A percentile compares a stretch with the other conserved stretches of the same genome.
These are phyloP conservation scores for Caranx melampygus DNA, from an alignment of 2,113 vertebrate genomes.

Conservation along the genomic window DNA sequence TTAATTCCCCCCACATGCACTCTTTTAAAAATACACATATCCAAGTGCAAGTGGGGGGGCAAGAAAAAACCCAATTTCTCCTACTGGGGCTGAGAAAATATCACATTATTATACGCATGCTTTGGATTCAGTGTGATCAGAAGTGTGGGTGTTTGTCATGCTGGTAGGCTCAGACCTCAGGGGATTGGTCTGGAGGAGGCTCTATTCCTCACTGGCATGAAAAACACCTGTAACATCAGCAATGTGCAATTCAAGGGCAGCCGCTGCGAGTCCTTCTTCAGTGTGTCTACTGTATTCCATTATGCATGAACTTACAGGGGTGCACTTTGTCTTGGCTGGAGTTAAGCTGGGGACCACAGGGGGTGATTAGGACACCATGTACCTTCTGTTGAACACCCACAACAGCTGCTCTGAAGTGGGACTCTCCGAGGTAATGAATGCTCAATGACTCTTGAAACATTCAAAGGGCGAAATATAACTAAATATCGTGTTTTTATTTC, in stretches of 20 bases:
- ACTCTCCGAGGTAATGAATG: constrained; percentile 58
- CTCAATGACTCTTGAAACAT: constrained; percentile 66
- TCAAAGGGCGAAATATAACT: constrained; percentile 56
- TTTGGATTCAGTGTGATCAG: constrained; percentile 51
- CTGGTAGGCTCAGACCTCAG: constrained; percentile 31
- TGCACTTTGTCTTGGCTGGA: constrained; percentile 75
- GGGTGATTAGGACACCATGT: constrained; percentile 75
- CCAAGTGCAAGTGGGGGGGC: constrained; percentile 31
- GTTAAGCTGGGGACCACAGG: constrained; percentile 67
- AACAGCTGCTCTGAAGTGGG: constrained; percentile 69
- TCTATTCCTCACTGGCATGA: constrained; percentile 18
- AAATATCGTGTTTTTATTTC: constrained; percentile 52
- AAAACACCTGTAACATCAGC: constrained; percentile 66
- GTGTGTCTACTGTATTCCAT: constrained; percentile 63
- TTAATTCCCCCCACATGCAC: constrained; percentile 56
- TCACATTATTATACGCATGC: constrained; percentile 57
- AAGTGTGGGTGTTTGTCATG: constrained; percentile 54
- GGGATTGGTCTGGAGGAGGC: constrained; percentile 28
- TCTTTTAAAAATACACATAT: constrained; percentile 49
- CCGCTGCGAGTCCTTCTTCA: constrained; percentile 33
- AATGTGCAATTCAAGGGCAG: constrained; percentile 68
- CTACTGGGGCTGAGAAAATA: constrained; percentile 54
- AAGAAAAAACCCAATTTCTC: constrained; percentile 23
- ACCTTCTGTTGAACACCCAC: constrained; percentile 74
- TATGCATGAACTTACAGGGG: constrained; percentile 71